Evolutionary conservation across 1,140 invertebrate genomes (phyloP).

Genomic region (Anagrus nilaparvatae): DNA sequence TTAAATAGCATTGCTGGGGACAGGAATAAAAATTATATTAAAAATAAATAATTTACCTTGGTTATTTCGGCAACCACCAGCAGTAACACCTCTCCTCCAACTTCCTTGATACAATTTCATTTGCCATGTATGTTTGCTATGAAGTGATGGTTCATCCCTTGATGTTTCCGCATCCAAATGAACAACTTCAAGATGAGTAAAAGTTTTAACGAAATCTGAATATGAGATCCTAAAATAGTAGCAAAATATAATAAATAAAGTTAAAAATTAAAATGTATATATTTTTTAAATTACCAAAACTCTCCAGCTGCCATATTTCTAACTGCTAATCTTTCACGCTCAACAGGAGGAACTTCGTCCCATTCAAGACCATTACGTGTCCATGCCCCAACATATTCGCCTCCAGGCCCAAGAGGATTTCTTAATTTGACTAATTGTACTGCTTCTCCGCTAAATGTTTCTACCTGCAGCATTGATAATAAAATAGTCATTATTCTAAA

Average conservation of each 20-base stretch:
- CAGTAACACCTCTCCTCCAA: constrained; percentile 83
- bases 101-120: constrained; percentile 74
- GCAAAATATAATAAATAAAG: constrained; percentile 4
- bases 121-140: constrained; percentile 72
- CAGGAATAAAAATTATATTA: too few relatives aligned
- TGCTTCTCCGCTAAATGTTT: constrained; percentile 61
- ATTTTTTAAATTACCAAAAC: constrained; percentile 56
- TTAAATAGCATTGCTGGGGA: too few relatives aligned
- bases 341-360: constrained; percentile 61
- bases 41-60: constrained; percentile 48
- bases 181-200: constrained; percentile 75
- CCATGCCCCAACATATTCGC: constrained; percentile 65
- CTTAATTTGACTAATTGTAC: constrained; percentile 63
- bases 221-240: constrained; percentile 59
- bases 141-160: constrained; percentile 69
- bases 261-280: background rate
- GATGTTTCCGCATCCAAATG: constrained; percentile 81
- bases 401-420: constrained; percentile 57
- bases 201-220: constrained; percentile 73
- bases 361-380: constrained; percentile 58
- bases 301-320: constrained; percentile 62
- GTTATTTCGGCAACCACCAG: constrained; percentile 85
- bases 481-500: background rate
- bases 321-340: constrained; percentile 59
- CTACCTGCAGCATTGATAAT: constrained; percentile 43